phyloP scores from a whole-genome alignment of 2,888 invertebrate genomes.

The Blera fallax region DNA sequence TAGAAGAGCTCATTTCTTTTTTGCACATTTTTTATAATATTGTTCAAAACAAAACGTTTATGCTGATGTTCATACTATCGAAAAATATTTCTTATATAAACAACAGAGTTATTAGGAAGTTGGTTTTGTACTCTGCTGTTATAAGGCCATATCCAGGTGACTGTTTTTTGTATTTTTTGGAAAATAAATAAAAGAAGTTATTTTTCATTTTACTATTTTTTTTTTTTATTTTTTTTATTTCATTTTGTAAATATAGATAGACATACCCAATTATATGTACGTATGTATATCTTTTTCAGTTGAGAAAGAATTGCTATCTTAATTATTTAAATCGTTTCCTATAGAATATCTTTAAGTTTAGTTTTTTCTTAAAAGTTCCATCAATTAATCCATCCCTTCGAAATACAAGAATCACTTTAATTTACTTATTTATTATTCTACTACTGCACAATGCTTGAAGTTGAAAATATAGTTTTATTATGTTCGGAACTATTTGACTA shows the following conservation, averaged over 20 bases:
- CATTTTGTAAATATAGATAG: slow-evolving; percentile 12
- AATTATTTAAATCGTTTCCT: background rate
- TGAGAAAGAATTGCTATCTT: background rate
- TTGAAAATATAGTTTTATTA: background rate
- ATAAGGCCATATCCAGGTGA: too few relatives aligned
- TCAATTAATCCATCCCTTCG: background rate
- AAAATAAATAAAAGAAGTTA: background rate
- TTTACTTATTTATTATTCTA: background rate
- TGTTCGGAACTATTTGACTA: slow-evolving; percentile 2
- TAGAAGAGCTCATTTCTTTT: too few relatives aligned
- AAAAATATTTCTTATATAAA: too few relatives aligned
- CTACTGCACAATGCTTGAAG: background rate
- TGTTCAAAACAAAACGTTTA: too few relatives aligned
- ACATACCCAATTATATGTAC: background rate
- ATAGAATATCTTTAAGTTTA: background rate
- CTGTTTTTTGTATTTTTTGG: too few relatives aligned
- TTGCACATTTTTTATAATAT: too few relatives aligned
- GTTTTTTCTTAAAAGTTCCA: background rate
- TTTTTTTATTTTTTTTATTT: background rate
- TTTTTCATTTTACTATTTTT: slow-evolving; percentile 20
- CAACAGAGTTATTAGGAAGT: too few relatives aligned
- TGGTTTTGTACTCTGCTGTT: too few relatives aligned
- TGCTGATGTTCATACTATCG: too few relatives aligned
- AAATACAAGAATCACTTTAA: background rate
- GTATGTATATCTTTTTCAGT: background rate